Base-by-base conservation (phyloP, 2,113 vertebrate species). In the Mustela lutreola region DNA sequence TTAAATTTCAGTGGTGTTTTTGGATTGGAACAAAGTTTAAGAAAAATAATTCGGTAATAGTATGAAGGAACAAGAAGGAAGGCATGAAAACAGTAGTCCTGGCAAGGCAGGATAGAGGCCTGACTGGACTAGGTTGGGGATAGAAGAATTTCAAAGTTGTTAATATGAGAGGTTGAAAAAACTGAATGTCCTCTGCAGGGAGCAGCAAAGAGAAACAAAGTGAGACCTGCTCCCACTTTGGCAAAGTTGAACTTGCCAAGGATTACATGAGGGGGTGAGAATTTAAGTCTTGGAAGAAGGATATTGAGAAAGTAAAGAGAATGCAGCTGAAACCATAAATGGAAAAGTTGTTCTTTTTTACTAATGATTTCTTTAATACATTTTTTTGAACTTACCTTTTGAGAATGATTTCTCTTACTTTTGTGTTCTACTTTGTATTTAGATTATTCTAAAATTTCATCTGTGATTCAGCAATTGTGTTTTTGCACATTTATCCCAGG, bases 371-470 rank as follows among this genome's bases (percentile, higher is more conserved):
- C 28, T 95, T 88, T 88, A 96, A 58, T 12, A 58, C 2, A 62
- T 65, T 53, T 79, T 79, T 94, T 97, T 96, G 39, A 83, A 67
- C 70, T 93, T 67, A 84, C 36, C 78, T 71, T 94, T 78, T 82
- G 65, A 86, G 39, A 95, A 24, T 4, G 2, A 16, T 85, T 82
- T 94, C 11, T 96, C 10, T 65, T 89, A 48, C 81, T 97, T 95
- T 87, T 83, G 22, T 86, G 21, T 94, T 94, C 33, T 91, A 24
- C n/a, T 97, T 79, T 83, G n/a, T 75, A 60, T 78, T 95, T 95
- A n/a, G 2, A 15, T 87, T 89, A 89, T 79, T 53, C 94, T 94
- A 53, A 58, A 63, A 94, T 53, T 94, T 94, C 26, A 70, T 80
- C 86, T 84, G 39, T 63, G 73, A 21, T 48, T 94, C 26, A 80